Evolutionary conservation across 2,113 vertebrate genomes (phyloP).

Genomic region (Seriola rivoliana): DNA sequence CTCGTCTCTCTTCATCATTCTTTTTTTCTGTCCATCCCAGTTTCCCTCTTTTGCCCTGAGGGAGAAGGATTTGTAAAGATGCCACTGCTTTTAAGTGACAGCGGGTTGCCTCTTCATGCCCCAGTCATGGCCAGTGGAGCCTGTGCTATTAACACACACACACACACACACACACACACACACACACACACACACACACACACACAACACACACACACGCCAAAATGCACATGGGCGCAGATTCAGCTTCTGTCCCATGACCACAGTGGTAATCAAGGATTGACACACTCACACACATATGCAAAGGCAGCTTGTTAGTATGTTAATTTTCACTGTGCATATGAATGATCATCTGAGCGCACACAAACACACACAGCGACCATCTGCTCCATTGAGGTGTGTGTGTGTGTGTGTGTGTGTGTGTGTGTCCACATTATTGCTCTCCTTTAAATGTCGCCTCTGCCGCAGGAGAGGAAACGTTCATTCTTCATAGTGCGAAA

Average conservation of each 20-base stretch:
- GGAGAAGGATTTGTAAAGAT: conserved; percentile 43
- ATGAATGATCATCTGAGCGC: conserved; percentile 78
- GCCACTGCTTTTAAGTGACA: conserved; percentile 55
- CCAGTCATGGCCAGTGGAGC: conserved; percentile 64
- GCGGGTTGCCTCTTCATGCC: conserved; percentile 62
- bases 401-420: conserved; percentile 24
- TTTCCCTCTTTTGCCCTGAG: conserved; percentile 18
- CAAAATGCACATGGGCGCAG: conserved; percentile 25
- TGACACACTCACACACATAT: conserved; percentile 69
- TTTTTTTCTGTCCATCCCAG: conserved; percentile 5
- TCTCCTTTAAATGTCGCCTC: conserved; percentile 44
- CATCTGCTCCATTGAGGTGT: conserved; percentile 74
- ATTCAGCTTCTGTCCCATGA: conserved; percentile 50
- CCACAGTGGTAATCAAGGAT: conserved; percentile 59
- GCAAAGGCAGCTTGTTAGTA: conserved; percentile 75
- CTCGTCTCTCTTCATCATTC: not conserved
- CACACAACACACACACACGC: conserved; percentile 39
- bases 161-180: conserved; percentile 50
- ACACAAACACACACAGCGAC: conserved; percentile 76
- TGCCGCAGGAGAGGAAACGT: conserved; percentile 23
- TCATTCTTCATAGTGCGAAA: not conserved
- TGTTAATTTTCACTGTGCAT: conserved; percentile 80
- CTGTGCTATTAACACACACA: conserved; percentile 40
- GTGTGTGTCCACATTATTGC: conserved; percentile 11
- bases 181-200: conserved; percentile 27